A percentile compares a stretch with the other conserved stretches of the same genome.
These are phyloP conservation scores for Deroptyus accipitrinus DNA, from an alignment of 2,113 vertebrate species.

Conservation along the genomic window DNA sequence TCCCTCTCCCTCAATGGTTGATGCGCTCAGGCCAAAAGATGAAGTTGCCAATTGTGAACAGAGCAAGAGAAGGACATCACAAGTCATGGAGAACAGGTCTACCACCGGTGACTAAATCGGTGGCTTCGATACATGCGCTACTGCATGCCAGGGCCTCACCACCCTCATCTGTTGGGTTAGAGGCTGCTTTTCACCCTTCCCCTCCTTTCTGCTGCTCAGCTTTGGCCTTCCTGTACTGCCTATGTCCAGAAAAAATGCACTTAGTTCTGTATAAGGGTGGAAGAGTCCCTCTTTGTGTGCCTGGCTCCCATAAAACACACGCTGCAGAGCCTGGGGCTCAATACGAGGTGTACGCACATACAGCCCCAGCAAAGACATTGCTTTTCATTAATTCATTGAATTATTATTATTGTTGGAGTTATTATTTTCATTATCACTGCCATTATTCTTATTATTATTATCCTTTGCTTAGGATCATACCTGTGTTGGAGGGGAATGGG, in stretches of 20 bases:
- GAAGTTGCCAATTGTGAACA: not conserved
- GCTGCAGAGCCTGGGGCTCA: no score
- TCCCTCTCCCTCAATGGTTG: not conserved
- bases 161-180: not conserved
- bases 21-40: not conserved
- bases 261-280: rapidly evolving
- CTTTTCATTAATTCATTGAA: not conserved
- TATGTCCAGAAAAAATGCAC: not conserved
- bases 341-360: rapidly evolving
- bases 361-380: not conserved
- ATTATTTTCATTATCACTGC: not conserved
- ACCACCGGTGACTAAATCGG: rapidly evolving
- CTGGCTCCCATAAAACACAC: rapidly evolving
- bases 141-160: not conserved
- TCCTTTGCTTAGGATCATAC: rapidly evolving
- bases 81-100: not conserved
- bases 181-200: not conserved
- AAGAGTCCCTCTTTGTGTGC: no score
- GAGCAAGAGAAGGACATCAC: not conserved
- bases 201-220: not conserved
- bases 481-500: rapidly evolving
- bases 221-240: not conserved
- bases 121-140: not conserved
- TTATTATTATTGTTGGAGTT: not conserved
- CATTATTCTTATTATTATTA: not conserved